These are phyloP conservation scores for Falco biarmicus DNA, from an alignment of 2,797 vertebrate species.

Conservation along the genomic window DNA sequence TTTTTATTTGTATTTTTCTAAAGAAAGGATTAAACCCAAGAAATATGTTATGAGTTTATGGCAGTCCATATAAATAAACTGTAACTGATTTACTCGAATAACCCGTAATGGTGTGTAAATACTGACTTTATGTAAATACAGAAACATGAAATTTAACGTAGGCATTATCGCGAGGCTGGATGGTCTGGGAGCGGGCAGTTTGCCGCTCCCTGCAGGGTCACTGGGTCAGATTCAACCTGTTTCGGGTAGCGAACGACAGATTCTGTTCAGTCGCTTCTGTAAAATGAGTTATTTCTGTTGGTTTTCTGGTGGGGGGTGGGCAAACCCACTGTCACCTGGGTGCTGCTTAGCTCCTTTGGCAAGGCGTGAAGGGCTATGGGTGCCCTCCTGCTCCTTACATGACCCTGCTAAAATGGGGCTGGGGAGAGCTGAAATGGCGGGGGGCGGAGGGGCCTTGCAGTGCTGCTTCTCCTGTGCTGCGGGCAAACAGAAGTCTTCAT, in stretches of 20 bases:
- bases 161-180: constrained; percentile 35
- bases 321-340: neutral
- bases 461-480: constrained; percentile 19
- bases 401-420: constrained; percentile 27
- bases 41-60: constrained; percentile 78
- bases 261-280: constrained; percentile 16
- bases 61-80: constrained; percentile 80
- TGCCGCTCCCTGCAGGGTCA: neutral
- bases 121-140: constrained; percentile 75
- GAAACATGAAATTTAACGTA: constrained; percentile 71
- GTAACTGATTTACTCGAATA: constrained; percentile 75
- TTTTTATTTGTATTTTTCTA: constrained; percentile 69
- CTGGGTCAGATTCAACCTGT: constrained; percentile 35
- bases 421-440: constrained; percentile 14
- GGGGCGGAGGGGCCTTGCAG: neutral
- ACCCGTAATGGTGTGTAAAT: constrained; percentile 79
- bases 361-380: neutral
- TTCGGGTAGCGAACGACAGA: neutral
- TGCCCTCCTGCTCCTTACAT: neutral
- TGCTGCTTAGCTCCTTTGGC: constrained; percentile 31
- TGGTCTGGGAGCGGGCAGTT: constrained; percentile 32
- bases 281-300: constrained; percentile 45
- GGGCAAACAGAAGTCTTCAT: constrained; percentile 34
- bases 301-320: neutral
- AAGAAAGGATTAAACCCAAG: constrained; percentile 67